phyloP scores from a whole-genome alignment of 2,888 invertebrate genomes.

The Tenthredo livida region DNA sequence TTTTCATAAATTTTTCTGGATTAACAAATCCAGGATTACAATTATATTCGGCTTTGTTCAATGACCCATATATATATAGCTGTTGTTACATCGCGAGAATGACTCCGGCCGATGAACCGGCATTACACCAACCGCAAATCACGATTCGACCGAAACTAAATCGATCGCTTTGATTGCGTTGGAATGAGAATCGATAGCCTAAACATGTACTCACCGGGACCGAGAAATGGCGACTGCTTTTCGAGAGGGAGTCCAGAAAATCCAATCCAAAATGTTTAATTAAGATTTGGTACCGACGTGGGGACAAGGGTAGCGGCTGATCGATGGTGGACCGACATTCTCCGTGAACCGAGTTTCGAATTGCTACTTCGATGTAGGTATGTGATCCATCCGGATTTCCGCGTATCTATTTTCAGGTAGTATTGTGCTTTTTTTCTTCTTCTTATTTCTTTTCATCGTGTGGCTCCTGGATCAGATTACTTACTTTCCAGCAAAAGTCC shows the following conservation, averaged over 20 bases:
- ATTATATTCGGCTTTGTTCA: background rate
- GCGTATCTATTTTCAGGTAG: slow-evolving; percentile 20
- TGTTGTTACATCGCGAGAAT: background rate
- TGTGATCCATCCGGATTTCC: slow-evolving; percentile 33
- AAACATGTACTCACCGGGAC: slow-evolving; percentile 35
- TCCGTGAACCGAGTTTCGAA: slow-evolving; percentile 44
- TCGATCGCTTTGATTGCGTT: slow-evolving; percentile 33
- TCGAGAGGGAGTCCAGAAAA: slow-evolving; percentile 35
- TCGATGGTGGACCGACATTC: slow-evolving; percentile 37
- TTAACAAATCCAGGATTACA: background rate
- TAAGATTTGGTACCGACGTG: slow-evolving; percentile 44
- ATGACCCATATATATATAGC: background rate
- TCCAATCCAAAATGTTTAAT: slow-evolving; percentile 47
- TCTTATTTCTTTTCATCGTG: background rate
- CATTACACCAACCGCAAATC: slow-evolving; percentile 25
- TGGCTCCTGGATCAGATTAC: slow-evolving; percentile 5
- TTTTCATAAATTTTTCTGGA: background rate
- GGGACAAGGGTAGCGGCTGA: slow-evolving; percentile 30
- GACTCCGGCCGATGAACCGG: background rate
- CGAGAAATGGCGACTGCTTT: slow-evolving; percentile 34
- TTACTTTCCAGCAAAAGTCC: slow-evolving; percentile 10
- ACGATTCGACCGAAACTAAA: slow-evolving; percentile 11
- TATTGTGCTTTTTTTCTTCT: background rate
- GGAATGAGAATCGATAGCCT: slow-evolving; percentile 33
- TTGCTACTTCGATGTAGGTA: slow-evolving; percentile 35